Evolutionary conservation across 2,113 vertebrate genomes (phyloP).

Genomic region (Oryzias curvinotus): DNA sequence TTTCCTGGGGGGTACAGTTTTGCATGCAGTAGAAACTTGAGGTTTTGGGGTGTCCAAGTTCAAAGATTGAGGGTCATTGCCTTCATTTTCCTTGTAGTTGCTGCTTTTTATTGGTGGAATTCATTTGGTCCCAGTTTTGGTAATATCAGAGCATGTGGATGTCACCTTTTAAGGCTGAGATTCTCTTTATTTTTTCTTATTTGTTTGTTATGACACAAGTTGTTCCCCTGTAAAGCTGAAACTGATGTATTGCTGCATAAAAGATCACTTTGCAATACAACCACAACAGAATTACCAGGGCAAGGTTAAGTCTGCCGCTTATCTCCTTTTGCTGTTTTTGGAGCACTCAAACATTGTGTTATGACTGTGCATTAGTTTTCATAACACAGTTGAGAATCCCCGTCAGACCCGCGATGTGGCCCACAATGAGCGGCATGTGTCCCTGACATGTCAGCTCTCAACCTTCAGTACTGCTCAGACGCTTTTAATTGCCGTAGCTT

Average conservation of each 20-base stretch:
- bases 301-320: constrained; percentile 21
- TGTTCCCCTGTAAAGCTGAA: neutral
- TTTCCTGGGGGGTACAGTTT: too few relatives aligned
- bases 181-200: neutral
- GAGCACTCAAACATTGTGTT: constrained; percentile 6
- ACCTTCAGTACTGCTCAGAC: constrained; percentile 27
- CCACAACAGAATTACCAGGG: too few relatives aligned
- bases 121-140: neutral
- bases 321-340: constrained; percentile 28
- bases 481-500: constrained; percentile 63
- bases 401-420: constrained; percentile 4
- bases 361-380: constrained; percentile 6
- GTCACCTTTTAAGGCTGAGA: neutral
- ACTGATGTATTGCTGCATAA: too few relatives aligned
- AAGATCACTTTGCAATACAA: too few relatives aligned
- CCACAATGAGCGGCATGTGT: constrained; percentile 13
- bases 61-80: too few relatives aligned
- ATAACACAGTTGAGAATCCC: constrained; percentile 1
- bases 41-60: too few relatives aligned
- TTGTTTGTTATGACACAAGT: neutral
- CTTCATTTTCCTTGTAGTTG: too few relatives aligned
- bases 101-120: too few relatives aligned
- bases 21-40: too few relatives aligned
- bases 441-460: constrained; percentile 20
- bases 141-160: neutral